phyloP scores from a whole-genome alignment of 2,797 vertebrate species.

The Enteromius paludinosus region DNA sequence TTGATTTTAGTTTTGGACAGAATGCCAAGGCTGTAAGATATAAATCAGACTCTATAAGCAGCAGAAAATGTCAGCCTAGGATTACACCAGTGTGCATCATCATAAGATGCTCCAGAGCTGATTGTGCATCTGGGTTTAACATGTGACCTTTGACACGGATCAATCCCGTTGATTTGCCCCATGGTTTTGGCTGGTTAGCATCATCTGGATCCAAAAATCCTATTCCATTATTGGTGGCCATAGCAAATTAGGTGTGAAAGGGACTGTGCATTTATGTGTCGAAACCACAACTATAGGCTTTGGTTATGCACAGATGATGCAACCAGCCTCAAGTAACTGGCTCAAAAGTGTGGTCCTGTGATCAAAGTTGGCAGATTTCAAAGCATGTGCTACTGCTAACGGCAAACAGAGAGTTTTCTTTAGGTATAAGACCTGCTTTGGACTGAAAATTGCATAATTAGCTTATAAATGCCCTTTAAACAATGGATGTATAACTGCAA shows the following conservation, averaged over 20 bases:
- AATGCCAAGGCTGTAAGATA: conserved; percentile 49
- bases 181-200: neutral
- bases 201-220: neutral
- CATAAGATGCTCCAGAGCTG: neutral
- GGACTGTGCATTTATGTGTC: too few relatives aligned
- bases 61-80: conserved; percentile 47
- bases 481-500: neutral
- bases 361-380: conserved; percentile 21
- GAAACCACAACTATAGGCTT: neutral
- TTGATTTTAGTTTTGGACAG: conserved; percentile 39
- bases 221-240: neutral
- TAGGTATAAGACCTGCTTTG: neutral
- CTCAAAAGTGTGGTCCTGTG: neutral
- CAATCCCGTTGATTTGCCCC: neutral
- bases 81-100: conserved; percentile 33
- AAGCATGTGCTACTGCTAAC: neutral
- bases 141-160: conserved; percentile 22
- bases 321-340: neutral
- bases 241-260: neutral
- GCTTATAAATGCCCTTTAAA: neutral
- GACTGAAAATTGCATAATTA: neutral
- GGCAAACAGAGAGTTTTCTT: neutral
- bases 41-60: conserved; percentile 41
- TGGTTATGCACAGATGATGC: neutral
- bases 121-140: conserved; percentile 13